These are phyloP conservation scores for Alloscopus bannaensis DNA, from an alignment of 2,888 invertebrate genomes.

Conservation along the genomic window DNA sequence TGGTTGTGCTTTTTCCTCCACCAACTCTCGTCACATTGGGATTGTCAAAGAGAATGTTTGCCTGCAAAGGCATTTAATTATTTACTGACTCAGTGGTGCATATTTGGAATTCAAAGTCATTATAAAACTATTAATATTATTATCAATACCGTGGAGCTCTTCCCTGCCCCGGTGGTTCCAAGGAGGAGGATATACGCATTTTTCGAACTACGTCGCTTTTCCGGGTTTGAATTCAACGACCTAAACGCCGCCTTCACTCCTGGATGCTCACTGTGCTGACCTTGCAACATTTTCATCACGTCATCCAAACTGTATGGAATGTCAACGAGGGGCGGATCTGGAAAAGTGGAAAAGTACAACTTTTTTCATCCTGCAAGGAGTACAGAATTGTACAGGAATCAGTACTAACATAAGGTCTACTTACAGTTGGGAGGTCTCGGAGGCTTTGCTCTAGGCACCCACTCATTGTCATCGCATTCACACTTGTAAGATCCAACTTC, in stretches of 20 bases:
- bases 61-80: conserved; percentile 28
- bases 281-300: background rate
- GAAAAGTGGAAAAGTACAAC: no score
- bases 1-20: conserved; percentile 31
- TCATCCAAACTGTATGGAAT: conserved; percentile 31
- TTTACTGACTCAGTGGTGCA: background rate
- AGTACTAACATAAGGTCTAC: background rate
- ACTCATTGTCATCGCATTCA: conserved; percentile 27
- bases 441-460: conserved; percentile 3
- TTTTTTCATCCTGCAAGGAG: no score
- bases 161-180: conserved; percentile 59
- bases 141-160: conserved; percentile 55
- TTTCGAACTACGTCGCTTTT: conserved; percentile 44
- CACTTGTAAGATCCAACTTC: conserved; percentile 19
- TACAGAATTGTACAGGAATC: no score
- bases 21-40: conserved; percentile 43
- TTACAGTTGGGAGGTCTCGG: conserved; percentile 38
- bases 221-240: conserved; percentile 10
- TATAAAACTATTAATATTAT: background rate
- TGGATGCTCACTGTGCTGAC: conserved; percentile 1
- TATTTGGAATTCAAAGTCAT: background rate
- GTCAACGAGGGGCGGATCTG: conserved; percentile 42
- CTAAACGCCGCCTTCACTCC: conserved; percentile 45
- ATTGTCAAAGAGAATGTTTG: conserved; percentile 50
- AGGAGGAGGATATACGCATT: conserved; percentile 62